A percentile compares a stretch with the other conserved stretches of the same genome.
Conservation (phyloP, 2,113 vertebrate genomes). For the Ailuropoda melanoleuca region DNA sequence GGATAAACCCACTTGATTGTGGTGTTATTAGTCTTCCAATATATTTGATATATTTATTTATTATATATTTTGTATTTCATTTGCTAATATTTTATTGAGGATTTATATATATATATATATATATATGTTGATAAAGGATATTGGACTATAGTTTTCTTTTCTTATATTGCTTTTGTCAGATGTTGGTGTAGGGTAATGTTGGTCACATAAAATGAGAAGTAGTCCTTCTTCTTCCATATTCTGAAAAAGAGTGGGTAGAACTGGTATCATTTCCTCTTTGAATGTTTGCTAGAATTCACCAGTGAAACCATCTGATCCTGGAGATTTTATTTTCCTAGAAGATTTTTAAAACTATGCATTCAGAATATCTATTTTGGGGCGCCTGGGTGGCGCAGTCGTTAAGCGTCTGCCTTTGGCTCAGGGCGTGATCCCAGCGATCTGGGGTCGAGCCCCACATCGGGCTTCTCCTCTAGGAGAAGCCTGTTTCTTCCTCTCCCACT, state of each 20-base stretch:
- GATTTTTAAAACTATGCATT: background rate
- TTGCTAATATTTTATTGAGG: slow-evolving; percentile 7
- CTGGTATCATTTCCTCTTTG: background rate
- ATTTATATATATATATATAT: background rate
- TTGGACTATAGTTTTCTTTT: background rate
- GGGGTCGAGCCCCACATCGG: too few species aligned
- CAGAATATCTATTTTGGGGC: slow-evolving; percentile 14
- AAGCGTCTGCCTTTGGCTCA: too few species aligned
- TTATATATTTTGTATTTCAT: background rate
- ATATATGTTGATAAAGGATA: background rate
- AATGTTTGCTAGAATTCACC: background rate
- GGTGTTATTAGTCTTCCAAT: background rate
- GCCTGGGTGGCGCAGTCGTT: too few species aligned
- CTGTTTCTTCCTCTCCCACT: too few species aligned
- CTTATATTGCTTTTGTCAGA: background rate
- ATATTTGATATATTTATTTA: background rate
- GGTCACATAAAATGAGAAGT: background rate
- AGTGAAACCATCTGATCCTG: background rate
- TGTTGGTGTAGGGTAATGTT: background rate
- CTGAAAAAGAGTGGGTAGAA: background rate
- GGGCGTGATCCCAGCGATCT: too few species aligned
- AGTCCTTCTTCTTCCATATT: background rate
- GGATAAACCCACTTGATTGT: background rate
- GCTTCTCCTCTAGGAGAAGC: too few species aligned
- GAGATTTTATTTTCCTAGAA: background rate